phyloP scores from a whole-genome alignment of 2,113 vertebrate species.

The Entomyzon cyanotis region DNA sequence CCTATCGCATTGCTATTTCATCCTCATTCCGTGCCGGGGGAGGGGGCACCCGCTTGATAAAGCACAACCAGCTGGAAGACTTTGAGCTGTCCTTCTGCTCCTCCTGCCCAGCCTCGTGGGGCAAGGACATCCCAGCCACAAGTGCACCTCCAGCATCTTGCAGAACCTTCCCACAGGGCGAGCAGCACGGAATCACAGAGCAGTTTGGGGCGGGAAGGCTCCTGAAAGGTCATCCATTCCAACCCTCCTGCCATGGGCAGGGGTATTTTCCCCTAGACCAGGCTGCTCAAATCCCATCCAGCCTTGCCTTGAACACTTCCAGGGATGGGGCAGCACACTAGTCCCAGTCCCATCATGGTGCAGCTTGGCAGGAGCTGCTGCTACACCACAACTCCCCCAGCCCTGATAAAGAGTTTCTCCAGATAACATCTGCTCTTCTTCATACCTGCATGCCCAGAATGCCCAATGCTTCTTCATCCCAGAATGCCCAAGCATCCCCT shows the following conservation, averaged over 20 bases:
- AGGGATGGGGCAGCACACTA: background rate
- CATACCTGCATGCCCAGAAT: background rate
- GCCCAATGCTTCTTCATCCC: background rate
- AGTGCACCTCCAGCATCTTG: background rate
- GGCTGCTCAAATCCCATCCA: background rate
- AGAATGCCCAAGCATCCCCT: background rate
- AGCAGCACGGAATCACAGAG: fast-evolving
- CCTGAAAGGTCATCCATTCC: background rate
- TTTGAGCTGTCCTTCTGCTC: constrained; percentile 73
- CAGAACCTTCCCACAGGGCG: background rate
- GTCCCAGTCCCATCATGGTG: fast-evolving
- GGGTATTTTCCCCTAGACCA: background rate
- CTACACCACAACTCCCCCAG: background rate
- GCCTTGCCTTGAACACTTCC: background rate
- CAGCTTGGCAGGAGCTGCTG: background rate
- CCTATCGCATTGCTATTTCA: constrained; percentile 68
- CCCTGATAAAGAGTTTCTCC: background rate
- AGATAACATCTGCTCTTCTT: background rate
- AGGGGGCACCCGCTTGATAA: constrained; percentile 62
- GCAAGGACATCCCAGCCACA: constrained; percentile 57
- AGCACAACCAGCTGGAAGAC: constrained; percentile 68
- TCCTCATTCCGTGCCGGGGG: constrained; percentile 59
- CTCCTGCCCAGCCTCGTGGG: background rate
- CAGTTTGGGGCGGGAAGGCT: background rate
- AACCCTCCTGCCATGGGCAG: background rate